A percentile compares a stretch with the other conserved stretches of the same genome.
phyloP scores from a whole-genome alignment of 1,140 invertebrate species.

The Gerris buenoi region DNA sequence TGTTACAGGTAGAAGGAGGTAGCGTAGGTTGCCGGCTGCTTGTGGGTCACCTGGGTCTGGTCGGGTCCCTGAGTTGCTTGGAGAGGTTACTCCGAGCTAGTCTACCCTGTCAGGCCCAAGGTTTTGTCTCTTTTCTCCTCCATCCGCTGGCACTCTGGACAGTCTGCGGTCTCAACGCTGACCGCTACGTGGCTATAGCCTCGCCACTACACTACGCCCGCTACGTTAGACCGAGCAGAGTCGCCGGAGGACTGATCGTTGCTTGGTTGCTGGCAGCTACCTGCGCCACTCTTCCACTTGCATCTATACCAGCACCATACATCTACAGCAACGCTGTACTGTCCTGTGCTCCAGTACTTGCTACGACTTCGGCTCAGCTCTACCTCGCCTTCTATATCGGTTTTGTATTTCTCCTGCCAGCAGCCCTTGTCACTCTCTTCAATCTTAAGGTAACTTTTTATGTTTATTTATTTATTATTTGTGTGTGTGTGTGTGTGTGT shows the following conservation, averaged over 20 bases:
- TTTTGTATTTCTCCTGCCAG: constrained; percentile 48
- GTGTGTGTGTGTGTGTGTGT: neutral
- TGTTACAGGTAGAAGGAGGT: constrained; percentile 42
- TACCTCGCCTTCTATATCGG: constrained; percentile 47
- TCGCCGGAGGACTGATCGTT: constrained; percentile 31
- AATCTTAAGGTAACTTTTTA: constrained; percentile 45
- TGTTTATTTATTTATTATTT: neutral
- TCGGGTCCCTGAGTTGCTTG: constrained; percentile 44
- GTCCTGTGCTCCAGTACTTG: constrained; percentile 49
- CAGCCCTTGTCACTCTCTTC: constrained; percentile 49
- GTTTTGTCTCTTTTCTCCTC: constrained; percentile 48
- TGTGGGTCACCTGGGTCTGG: constrained; percentile 50
- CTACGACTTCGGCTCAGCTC: constrained; percentile 34
- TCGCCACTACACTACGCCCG: constrained; percentile 58
- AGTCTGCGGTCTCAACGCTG: constrained; percentile 59
- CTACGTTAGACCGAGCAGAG: constrained; percentile 48
- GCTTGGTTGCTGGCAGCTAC: constrained; percentile 35
- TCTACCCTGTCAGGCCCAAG: constrained; percentile 41
- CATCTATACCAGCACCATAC: constrained; percentile 31
- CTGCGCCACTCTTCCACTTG: constrained; percentile 32
- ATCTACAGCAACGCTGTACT: constrained; percentile 39
- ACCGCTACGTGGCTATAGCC: constrained; percentile 48
- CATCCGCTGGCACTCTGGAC: constrained; percentile 63
- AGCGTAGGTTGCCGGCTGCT: constrained; percentile 47
- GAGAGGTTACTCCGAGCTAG: constrained; percentile 36